Base-by-base conservation (phyloP, 35 echinoderm and acorn worm genomes). In the Strongylocentrotus purpuratus region DNA sequence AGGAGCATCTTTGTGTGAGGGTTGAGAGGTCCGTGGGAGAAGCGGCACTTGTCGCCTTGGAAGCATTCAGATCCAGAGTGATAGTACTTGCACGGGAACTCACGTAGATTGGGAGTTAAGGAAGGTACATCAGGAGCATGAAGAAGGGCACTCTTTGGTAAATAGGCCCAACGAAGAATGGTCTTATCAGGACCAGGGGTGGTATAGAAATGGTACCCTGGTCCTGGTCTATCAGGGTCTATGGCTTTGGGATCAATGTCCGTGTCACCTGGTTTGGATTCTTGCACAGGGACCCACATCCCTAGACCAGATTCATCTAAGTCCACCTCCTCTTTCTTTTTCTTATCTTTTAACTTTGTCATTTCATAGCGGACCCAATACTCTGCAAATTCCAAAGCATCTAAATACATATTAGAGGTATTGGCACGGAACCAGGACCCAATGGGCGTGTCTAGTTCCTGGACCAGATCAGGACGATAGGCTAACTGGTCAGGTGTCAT, bases 71-170 rank as follows among this genome's bases (percentile, higher is more conserved):
- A 86, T 85, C 97, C 97, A 11, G 96, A 96, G 33, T 98, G 97
- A 85, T 87, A 98, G 90, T 96, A 98, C 86, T 98, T 98, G 94
- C 97, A 98, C 35, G 97, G 97, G 91, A 93, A 93, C 15, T 93
- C 91, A 33, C 48, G 91, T 93, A 46, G 31, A 46, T 31, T 48
- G 12, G 17, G 31, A 58, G 91, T 93, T 93, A 93, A 93, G 91
- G 91, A 93, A 93, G 31, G 46, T 93, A 93, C 46, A 46, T 31
- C 91, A 48, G 87, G 32, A 1, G 20, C 65, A 78, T 78, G 65
- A n/a, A 78, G 65, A 7, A 78, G 65, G 65, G 65, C 65, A n/a
- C 65, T 78, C 65, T 78, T 78, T 78, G 65, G 65, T 78, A 78
- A 78, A 28, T 78, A 78, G 65, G 65, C 65, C 65, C 65, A 78